Evolutionary conservation across 2,888 invertebrate species (phyloP).

Genomic region (Amphipoea oculea): DNA sequence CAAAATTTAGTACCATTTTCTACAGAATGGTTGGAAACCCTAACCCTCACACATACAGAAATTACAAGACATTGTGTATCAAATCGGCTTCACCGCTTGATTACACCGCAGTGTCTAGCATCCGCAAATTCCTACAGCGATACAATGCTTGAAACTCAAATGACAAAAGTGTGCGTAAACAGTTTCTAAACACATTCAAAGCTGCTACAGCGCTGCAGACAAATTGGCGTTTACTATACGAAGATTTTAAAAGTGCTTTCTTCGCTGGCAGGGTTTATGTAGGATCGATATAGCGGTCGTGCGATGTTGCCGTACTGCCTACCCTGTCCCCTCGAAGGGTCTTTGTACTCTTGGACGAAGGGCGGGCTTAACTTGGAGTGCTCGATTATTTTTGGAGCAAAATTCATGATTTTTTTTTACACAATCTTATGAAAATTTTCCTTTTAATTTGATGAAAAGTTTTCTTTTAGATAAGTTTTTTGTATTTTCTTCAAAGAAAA

Average conservation of each 20-base stretch:
- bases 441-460: background rate
- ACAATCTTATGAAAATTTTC: background rate
- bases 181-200: conserved; percentile 14
- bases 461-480: background rate
- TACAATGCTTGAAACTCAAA: conserved; percentile 52
- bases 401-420: background rate
- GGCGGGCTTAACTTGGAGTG: conserved; percentile 77
- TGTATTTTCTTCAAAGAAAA: background rate
- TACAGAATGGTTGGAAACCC: conserved; percentile 9
- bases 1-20: background rate
- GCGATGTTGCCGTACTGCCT: conserved; percentile 81
- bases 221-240: background rate
- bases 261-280: conserved; percentile 69
- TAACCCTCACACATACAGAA: conserved; percentile 34
- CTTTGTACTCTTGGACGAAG: conserved; percentile 80
- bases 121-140: conserved; percentile 56
- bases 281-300: conserved; percentile 84
- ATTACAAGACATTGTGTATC: background rate
- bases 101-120: conserved; percentile 29
- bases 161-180: conserved; percentile 23
- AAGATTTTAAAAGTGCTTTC: conserved; percentile 64
- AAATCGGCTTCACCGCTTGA: conserved; percentile 47
- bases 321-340: conserved; percentile 75
- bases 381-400: conserved; percentile 43
- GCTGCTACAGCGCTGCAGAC: conserved; percentile 50